Conservation (phyloP, 2,113 vertebrate species). For the Scolopax mira region DNA sequence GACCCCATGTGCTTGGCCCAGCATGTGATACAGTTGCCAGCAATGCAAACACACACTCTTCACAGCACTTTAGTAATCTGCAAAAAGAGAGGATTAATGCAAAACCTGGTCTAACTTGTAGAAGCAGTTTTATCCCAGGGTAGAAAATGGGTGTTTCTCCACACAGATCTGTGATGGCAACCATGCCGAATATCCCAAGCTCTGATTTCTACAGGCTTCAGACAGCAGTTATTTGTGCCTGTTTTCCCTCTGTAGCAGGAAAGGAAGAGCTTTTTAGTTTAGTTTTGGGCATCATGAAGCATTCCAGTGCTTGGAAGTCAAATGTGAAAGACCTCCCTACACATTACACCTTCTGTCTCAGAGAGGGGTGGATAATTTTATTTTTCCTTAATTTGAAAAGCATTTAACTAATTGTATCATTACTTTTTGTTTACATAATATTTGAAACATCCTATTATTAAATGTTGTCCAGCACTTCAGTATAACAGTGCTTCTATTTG, state of each 20-base stretch:
- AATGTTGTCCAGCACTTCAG: neutral
- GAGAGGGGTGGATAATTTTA: neutral
- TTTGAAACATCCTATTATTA: neutral
- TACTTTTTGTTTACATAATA: neutral
- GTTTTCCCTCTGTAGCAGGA: neutral
- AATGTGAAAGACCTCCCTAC: neutral
- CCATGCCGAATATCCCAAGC: accelerated
- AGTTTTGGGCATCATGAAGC: neutral
- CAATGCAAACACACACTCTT: neutral
- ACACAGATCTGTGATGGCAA: neutral
- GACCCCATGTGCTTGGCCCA: neutral
- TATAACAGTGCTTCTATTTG: neutral
- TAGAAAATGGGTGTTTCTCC: neutral
- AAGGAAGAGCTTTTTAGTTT: neutral
- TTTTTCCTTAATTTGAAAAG: neutral
- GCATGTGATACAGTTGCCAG: neutral
- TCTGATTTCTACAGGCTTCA: neutral
- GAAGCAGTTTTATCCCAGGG: neutral
- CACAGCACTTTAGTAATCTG: neutral
- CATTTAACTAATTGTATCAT: neutral
- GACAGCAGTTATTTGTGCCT: neutral
- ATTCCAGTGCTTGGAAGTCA: neutral
- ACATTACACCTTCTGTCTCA: neutral
- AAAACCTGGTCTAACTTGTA: neutral
- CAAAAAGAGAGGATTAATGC: neutral